A percentile compares a stretch with the other conserved stretches of the same genome.
Evolutionary conservation across 2,888 invertebrate genomes (phyloP).

Genomic region (Carcina quercana): DNA sequence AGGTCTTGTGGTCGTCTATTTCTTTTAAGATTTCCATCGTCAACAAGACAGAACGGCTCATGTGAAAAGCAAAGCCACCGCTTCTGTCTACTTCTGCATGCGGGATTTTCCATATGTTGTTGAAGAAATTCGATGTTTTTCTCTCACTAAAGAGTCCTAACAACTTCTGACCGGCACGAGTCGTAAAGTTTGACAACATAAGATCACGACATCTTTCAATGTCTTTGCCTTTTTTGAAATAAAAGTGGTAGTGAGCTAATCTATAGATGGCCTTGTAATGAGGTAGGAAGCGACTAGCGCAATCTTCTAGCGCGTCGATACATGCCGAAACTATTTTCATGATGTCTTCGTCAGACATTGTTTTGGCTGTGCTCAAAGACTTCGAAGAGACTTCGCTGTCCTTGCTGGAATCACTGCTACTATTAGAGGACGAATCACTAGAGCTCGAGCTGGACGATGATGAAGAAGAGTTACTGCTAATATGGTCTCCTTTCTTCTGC

Average conservation of each 20-base stretch:
- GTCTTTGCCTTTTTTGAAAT: slow-evolving; percentile 80
- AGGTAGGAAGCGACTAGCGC: slow-evolving; percentile 88
- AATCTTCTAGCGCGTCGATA: slow-evolving; percentile 86
- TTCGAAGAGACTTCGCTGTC: slow-evolving; percentile 70
- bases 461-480: slow-evolving; percentile 53
- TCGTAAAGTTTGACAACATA: slow-evolving; percentile 79
- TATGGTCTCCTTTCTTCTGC: slow-evolving; percentile 48
- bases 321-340: slow-evolving; percentile 79
- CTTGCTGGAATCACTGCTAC: slow-evolving; percentile 64
- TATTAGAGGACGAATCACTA: slow-evolving; percentile 68
- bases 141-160: slow-evolving; percentile 90
- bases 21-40: slow-evolving; percentile 87
- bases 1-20: slow-evolving; percentile 84
- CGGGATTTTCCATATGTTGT: slow-evolving; percentile 95
- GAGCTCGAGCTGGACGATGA: slow-evolving; percentile 70
- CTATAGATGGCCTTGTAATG: slow-evolving; percentile 96
- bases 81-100: slow-evolving; percentile 92
- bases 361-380: slow-evolving; percentile 45
- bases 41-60: slow-evolving; percentile 88
- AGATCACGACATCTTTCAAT: slow-evolving; percentile 81
- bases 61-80: slow-evolving; percentile 93
- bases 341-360: slow-evolving; percentile 70
- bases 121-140: slow-evolving; percentile 91
- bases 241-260: slow-evolving; percentile 87
- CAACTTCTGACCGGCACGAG: slow-evolving; percentile 78